A percentile compares a stretch with the other conserved stretches of the same genome.
These are phyloP conservation scores for Aplodontia rufa DNA, from an alignment of 2,113 vertebrate species.

Conservation along the genomic window DNA sequence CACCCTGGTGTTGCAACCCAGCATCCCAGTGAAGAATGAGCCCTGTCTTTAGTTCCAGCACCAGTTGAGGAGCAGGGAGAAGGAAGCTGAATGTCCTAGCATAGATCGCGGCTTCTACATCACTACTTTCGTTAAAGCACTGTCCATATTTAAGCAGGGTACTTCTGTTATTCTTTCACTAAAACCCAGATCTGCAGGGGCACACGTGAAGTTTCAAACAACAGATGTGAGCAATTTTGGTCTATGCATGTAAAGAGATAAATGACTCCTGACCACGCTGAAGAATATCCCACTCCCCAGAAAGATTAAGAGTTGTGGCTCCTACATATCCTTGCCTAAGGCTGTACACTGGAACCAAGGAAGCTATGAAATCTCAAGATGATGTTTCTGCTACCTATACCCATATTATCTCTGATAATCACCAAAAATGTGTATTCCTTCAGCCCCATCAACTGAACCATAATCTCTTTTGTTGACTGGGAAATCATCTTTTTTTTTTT, in stretches of 20 bases:
- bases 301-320: not conserved
- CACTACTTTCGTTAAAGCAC: not conserved
- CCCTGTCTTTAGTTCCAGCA: not conserved
- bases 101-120: not conserved
- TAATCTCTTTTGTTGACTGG: not conserved
- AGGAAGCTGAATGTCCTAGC: not conserved
- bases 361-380: not conserved
- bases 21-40: not conserved
- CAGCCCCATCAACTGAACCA: not conserved
- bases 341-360: not conserved
- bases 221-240: not conserved
- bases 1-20: not conserved
- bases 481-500: not conserved
- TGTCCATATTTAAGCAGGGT: not conserved
- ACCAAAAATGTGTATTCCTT: not conserved
- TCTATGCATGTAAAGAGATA: not conserved
- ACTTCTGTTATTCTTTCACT: not conserved
- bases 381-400: not conserved
- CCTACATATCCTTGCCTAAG: not conserved
- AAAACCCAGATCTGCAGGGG: not conserved
- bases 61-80: not conserved
- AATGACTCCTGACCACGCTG: not conserved
- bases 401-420: not conserved
- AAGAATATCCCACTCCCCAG: not conserved
- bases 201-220: not conserved